These are phyloP conservation scores for Artemia sinica DNA, from an alignment of 2,888 invertebrate species.

Conservation along the genomic window DNA sequence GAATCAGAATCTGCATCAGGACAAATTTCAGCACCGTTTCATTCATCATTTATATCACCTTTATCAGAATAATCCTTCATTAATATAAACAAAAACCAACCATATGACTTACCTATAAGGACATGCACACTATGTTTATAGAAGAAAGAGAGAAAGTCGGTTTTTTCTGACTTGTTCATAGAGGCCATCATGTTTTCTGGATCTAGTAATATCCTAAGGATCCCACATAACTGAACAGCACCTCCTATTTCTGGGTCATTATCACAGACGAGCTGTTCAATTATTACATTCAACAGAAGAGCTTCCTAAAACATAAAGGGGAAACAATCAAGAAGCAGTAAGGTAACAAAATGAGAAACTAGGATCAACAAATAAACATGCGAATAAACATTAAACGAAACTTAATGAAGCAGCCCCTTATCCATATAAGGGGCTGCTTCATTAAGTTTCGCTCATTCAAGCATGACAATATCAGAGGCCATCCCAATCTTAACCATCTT, in stretches of 20 bases:
- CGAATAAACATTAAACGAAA: background rate
- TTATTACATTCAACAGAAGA: slow-evolving; percentile 71
- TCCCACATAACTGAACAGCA: slow-evolving; percentile 89
- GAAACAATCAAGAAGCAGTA: slow-evolving; percentile 17
- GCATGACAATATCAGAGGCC: no score
- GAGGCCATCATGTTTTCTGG: slow-evolving; percentile 94
- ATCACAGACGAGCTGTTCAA: slow-evolving; percentile 94
- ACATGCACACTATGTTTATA: slow-evolving; percentile 96
- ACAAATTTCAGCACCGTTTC: no score
- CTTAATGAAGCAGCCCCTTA: slow-evolving; percentile 14
- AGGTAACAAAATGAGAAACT: background rate
- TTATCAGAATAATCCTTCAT: background rate
- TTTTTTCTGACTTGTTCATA: slow-evolving; percentile 85
- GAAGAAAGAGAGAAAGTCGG: slow-evolving; percentile 93
- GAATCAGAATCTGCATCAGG: no score
- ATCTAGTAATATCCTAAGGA: slow-evolving; percentile 75
- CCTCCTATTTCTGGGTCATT: slow-evolving; percentile 91
- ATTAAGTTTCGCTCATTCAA: background rate
- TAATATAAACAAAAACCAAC: slow-evolving; percentile 12
- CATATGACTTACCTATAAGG: slow-evolving; percentile 53
- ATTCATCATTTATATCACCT: no score
- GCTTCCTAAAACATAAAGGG: slow-evolving; percentile 49
- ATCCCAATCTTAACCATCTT: no score
- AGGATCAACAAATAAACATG: no score
- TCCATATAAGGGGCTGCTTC: no score